These are phyloP conservation scores for Chrysomela aeneicollis DNA, from an alignment of 2,888 invertebrate species.

Conservation along the genomic window DNA sequence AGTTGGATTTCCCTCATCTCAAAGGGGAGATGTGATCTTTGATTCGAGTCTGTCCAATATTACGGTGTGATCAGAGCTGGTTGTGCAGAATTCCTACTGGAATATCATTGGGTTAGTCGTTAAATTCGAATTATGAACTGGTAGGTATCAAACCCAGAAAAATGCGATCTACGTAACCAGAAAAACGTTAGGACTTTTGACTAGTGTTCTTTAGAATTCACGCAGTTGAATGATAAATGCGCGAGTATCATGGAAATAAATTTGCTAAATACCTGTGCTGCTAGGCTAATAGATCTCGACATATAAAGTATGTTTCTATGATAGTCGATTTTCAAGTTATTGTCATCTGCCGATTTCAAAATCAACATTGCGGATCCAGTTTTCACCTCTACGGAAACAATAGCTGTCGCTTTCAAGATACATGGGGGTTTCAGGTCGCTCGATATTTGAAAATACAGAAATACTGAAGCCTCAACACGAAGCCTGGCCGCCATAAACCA, in stretches of 20 bases:
- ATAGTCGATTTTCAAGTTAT: conserved; percentile 44
- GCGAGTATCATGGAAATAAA: neutral
- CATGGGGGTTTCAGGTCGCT: neutral
- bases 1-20: no score
- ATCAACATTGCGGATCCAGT: conserved; percentile 19
- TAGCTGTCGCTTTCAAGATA: no score
- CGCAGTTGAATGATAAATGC: neutral
- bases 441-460: no score
- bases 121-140: no score
- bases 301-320: conserved; percentile 14
- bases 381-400: neutral
- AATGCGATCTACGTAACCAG: no score
- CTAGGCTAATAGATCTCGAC: neutral
- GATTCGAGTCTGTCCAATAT: no score
- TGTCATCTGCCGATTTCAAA: conserved; percentile 39
- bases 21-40: no score
- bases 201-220: conserved; percentile 5
- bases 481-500: neutral
- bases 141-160: no score
- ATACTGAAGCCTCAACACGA: neutral
- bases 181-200: neutral
- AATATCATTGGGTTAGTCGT: no score
- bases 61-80: no score
- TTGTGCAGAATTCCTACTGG: no score
- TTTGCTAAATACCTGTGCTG: neutral